Conservation (phyloP, 2,888 invertebrate species). For the Cheilosia urbana region DNA sequence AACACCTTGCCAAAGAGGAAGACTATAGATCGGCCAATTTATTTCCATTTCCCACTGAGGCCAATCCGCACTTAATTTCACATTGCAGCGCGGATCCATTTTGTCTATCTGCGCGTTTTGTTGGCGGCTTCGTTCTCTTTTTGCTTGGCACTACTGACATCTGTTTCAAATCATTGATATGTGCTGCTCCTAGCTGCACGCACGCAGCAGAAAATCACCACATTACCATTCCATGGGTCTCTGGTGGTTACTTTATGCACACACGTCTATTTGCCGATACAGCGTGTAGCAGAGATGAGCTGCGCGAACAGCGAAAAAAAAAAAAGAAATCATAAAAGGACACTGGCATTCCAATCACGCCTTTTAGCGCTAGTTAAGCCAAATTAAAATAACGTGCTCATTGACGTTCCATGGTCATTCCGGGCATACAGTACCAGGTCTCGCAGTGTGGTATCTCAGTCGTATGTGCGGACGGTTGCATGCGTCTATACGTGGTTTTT, state of each 20-base stretch:
- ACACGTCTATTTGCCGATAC: slow-evolving; percentile 63
- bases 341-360: slow-evolving; percentile 69
- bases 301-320: slow-evolving; percentile 6
- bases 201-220: slow-evolving; percentile 64
- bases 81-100: not conserved
- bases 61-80: slow-evolving; percentile 29
- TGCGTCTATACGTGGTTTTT: not conserved
- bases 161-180: slow-evolving; percentile 72
- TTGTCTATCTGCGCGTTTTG: slow-evolving; percentile 27
- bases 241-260: slow-evolving; percentile 41
- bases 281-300: slow-evolving; percentile 35
- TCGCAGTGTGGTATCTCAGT: slow-evolving; percentile 48
- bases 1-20: slow-evolving; percentile 56
- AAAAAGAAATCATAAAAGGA: slow-evolving; percentile 32
- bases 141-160: slow-evolving; percentile 48
- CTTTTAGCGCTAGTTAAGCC: slow-evolving; percentile 71
- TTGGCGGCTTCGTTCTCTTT: slow-evolving; percentile 34
- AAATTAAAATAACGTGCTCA: slow-evolving; percentile 69
- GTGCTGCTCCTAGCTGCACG: slow-evolving; percentile 60
- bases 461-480: not conserved
- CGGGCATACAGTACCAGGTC: slow-evolving; percentile 29
- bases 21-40: slow-evolving; percentile 38
- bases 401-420: slow-evolving; percentile 61
- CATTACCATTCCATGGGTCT: slow-evolving; percentile 61
- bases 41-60: slow-evolving; percentile 42